These are phyloP conservation scores for Sarcophilus harrisii DNA, from an alignment of 2,797 vertebrate genomes.

Conservation along the genomic window DNA sequence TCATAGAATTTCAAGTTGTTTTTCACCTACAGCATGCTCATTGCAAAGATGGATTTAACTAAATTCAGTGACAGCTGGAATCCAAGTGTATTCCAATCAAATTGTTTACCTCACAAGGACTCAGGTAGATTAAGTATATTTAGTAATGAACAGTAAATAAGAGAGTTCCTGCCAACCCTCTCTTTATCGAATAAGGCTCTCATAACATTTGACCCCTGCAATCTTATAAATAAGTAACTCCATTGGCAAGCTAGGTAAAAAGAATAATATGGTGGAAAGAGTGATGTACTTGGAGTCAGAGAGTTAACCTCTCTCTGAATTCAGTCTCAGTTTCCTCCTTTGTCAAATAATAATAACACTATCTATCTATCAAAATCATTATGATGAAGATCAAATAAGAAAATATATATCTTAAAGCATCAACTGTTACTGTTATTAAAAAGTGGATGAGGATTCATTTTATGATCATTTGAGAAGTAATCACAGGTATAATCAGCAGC, in stretches of 20 bases:
- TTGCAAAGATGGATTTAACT: conserved; percentile 67
- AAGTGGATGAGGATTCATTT: background rate
- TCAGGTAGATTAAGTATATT: conserved; percentile 49
- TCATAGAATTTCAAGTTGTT: conserved; percentile 60
- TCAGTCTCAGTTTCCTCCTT: background rate
- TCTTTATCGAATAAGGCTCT: conserved; percentile 38
- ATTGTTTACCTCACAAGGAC: conserved; percentile 38
- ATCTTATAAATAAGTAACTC: background rate
- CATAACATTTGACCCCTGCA: conserved; percentile 41
- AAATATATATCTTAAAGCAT: background rate
- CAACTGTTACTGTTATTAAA: background rate
- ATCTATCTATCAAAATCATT: background rate
- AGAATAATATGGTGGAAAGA: background rate
- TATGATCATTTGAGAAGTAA: background rate
- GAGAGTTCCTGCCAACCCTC: conserved; percentile 18
- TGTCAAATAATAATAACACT: background rate
- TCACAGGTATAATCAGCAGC: background rate
- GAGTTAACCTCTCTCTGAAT: background rate
- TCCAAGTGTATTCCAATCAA: conserved; percentile 59
- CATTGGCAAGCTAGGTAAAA: background rate
- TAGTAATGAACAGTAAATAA: conserved; percentile 28
- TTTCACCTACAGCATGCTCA: conserved; percentile 53
- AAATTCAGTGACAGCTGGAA: conserved; percentile 61
- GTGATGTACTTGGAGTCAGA: background rate
- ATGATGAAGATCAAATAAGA: background rate